Percentiles rank a stretch among this genome's conserved stretches.
Evolutionary conservation across 2,797 vertebrate genomes (phyloP).

Genomic region (Phrynocephalus forsythii): DNA sequence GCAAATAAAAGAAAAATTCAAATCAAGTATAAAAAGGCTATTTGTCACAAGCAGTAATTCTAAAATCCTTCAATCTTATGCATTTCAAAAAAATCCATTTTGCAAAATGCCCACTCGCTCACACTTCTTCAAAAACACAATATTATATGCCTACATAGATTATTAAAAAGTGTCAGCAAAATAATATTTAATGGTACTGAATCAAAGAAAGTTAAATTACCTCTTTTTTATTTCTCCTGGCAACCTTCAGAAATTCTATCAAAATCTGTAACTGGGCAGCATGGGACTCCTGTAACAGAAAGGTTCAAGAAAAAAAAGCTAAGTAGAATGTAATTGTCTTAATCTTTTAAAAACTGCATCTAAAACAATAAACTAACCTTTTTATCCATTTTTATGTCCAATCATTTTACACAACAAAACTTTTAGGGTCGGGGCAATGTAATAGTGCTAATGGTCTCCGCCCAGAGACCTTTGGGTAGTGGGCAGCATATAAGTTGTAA

Average conservation of each 20-base stretch:
- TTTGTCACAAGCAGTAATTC: background rate
- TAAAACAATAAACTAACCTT: background rate
- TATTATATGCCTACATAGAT: conserved; percentile 14
- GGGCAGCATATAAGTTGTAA: too few relatives aligned
- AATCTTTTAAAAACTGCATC: conserved; percentile 32
- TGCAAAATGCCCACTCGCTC: background rate
- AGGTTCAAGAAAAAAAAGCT: conserved; percentile 46
- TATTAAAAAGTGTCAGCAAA: conserved; percentile 46
- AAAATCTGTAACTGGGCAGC: conserved; percentile 97
- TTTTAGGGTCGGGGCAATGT: too few relatives aligned
- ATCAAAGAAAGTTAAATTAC: conserved; percentile 77
- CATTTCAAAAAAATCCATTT: conserved; percentile 35
- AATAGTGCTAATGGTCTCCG: background rate
- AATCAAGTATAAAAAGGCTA: background rate
- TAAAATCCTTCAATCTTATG: conserved; percentile 26
- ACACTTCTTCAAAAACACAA: conserved; percentile 19
- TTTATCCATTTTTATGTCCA: too few relatives aligned
- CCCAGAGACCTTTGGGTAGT: too few relatives aligned
- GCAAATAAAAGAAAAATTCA: background rate
- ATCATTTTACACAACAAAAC: background rate
- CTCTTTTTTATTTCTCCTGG: conserved; percentile 98
- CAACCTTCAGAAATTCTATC: conserved; percentile 98
- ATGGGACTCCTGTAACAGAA: conserved; percentile 90
- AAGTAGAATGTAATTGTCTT: conserved; percentile 22
- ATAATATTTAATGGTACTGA: conserved; percentile 40